Evolutionary conservation across 2,797 vertebrate genomes (phyloP).

Genomic region (Esox masquinongy): DNA sequence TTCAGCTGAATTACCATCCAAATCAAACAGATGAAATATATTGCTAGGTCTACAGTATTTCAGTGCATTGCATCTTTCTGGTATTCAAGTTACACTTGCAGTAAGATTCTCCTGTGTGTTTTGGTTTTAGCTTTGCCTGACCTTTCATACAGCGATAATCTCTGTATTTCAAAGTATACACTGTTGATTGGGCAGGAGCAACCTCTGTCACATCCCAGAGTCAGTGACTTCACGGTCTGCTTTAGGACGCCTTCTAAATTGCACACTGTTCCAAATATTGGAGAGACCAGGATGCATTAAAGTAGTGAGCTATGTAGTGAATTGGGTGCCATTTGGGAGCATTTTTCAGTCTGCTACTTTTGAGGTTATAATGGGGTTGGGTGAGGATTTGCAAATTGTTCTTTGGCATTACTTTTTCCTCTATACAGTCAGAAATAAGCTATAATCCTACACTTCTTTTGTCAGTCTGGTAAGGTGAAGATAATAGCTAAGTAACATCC

Average conservation of each 20-base stretch:
- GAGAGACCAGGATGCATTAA: too few species aligned
- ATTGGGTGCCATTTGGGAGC: too few species aligned
- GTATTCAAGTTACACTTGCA: not conserved
- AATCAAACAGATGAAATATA: not conserved
- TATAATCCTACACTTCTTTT: slow-evolving; percentile 45
- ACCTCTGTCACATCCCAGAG: slow-evolving; percentile 32
- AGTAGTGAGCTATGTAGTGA: too few species aligned
- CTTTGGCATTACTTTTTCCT: slow-evolving; percentile 34
- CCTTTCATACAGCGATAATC: slow-evolving; percentile 30
- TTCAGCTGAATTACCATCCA: not conserved
- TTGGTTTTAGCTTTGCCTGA: not conserved
- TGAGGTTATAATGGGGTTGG: slow-evolving; percentile 62
- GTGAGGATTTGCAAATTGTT: slow-evolving; percentile 48
- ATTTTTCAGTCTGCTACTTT: slow-evolving; percentile 26
- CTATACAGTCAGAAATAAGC: slow-evolving; percentile 25
- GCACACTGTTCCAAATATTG: too few species aligned
- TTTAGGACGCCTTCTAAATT: slow-evolving; percentile 15
- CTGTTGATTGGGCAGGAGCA: slow-evolving; percentile 40
- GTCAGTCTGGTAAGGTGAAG: slow-evolving; percentile 45
- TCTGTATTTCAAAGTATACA: slow-evolving; percentile 33
- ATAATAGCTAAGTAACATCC: slow-evolving; percentile 35
- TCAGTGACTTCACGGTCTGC: slow-evolving; percentile 35
- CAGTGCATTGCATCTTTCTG: not conserved
- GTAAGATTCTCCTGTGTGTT: slow-evolving; percentile 2
- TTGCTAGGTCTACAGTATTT: not conserved